Base-by-base conservation (phyloP, 37 sponge, comb jelly and placozoan species). In the Spongilla lacustris region DNA sequence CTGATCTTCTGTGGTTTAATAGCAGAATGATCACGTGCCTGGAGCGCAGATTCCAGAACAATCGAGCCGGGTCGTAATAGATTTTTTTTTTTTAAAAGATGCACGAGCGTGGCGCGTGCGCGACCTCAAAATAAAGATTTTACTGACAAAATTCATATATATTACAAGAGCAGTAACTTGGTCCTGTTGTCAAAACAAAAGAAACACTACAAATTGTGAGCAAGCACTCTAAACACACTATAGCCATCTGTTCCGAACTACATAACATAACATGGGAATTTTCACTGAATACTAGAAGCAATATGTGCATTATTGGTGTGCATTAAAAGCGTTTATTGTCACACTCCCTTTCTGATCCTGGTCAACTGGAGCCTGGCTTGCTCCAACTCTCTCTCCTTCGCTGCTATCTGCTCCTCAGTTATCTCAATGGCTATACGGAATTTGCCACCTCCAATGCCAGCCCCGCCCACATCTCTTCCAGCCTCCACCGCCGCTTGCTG, bases 301-400 rank as follows among this genome's bases (percentile, higher is more conserved):
- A 10, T 8, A 46, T 46, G 46, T 46, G 46, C 8, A 14, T 17
- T 58, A 14, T 72, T 72, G 0, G 1, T 72, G 29, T 72, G 29
- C 17, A 72, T 30, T 72, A 33, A 34, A 34, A 72, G 26, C 0
- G 32, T 72, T 34, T 72, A 72, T 9, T 72, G 24, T 30, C 14
- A 46, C 81, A 0, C 28, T 72, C 73, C 32, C 14, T 72, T 30
- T 23, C 29, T 72, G 80, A 95, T 92, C 69, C 78, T 82, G 41
- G 83, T 89, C 41, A 97, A 85, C 85, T 91, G 91, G 35, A 82
- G 83, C 80, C 80, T 81, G 21, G 95, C 96, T 68, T 83, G 81
- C 74, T 96, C 96, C 81, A 98, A 81, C 79, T 98, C 98, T n/a
- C 95, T 67, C 86, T 89, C 87, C 86, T 91, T 96, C 38, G 77